Base-by-base conservation (phyloP, 2,797 vertebrate species). In the Myripristis murdjan region DNA sequence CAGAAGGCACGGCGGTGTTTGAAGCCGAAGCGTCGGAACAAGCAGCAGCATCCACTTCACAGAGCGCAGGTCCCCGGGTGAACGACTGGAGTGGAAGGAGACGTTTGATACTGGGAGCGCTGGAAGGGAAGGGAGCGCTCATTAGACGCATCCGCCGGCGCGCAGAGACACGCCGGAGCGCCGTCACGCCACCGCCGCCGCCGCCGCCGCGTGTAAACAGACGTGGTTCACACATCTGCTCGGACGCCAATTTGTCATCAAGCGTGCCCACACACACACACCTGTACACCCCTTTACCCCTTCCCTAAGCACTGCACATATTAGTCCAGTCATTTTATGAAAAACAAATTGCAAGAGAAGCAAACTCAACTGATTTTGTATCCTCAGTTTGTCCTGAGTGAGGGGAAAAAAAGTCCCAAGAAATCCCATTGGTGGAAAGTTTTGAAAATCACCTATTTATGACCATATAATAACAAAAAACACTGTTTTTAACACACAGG, bases 61-160 rank as follows among this genome's bases (percentile, higher is more conserved):
- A 90, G 84, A 88, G 86, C 88, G 86, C 84, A 84, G 76, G 87
- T 93, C 88, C 81, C 79, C 71, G 80, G 89, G 82, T 92, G 89
- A 92, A 91, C 78, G 88, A 87, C 78, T 85, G 85, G 89, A 84
- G 91, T 86, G 89, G 87, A 93, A 89, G 89, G 86, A 92, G 88
- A 84, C 67, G 89, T 91, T 91, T 91, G 87, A 91, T 87, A 90
- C 83, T 88, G 86, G 85, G 87, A 87, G 82, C 16, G 88, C 88
- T 89, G 87, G 83, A 82, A 91, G 87, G 75, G 65, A 81, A 91
- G n/a, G 85, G 72, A 78, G 82, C 54, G 76, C 89, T 91, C 85
- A 91, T 92, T 90, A 91, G 83, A 91, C n/a, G 15, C 89, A 83
- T 90, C 89, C 83, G 64, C 77, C 79, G 77, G 80, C 77, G 22